Percentiles rank a stretch among this genome's conserved stretches.
These are phyloP conservation scores for Pseudococcus viburni DNA, from an alignment of 2,888 invertebrate genomes.

Conservation along the genomic window DNA sequence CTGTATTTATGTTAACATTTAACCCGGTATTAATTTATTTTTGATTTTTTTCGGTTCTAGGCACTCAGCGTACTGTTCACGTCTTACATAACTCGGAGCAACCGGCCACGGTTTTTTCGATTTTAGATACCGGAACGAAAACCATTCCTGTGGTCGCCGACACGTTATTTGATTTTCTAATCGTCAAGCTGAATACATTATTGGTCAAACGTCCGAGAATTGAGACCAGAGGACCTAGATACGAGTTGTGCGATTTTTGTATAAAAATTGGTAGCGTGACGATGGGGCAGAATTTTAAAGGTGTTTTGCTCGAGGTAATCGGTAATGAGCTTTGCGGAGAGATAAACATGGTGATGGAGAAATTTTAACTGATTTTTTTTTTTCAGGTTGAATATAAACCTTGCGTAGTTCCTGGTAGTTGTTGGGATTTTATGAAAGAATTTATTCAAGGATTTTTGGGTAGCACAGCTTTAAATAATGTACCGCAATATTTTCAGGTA, in stretches of 20 bases:
- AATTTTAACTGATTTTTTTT: background rate
- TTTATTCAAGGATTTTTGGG: slow-evolving; percentile 93
- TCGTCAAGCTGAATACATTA: slow-evolving; percentile 89
- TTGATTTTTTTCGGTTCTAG: background rate
- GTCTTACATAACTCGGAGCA: slow-evolving; percentile 97
- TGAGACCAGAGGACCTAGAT: slow-evolving; percentile 90
- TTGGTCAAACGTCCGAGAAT: slow-evolving; percentile 91
- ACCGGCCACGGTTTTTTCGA: slow-evolving; percentile 93
- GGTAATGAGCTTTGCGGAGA: background rate
- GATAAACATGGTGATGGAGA: background rate
- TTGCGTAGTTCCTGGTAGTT: slow-evolving; percentile 88
- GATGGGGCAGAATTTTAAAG: slow-evolving; percentile 93
- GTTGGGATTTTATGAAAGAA: slow-evolving; percentile 93
- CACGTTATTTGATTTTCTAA: slow-evolving; percentile 89
- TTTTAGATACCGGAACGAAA: slow-evolving; percentile 89
- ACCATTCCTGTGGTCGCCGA: slow-evolving; percentile 92
- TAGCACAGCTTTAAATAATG: slow-evolving; percentile 80
- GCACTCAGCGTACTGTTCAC: slow-evolving; percentile 84
- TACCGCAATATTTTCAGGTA: slow-evolving; percentile 80
- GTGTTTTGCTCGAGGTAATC: slow-evolving; percentile 88
- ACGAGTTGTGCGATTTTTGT: slow-evolving; percentile 91
- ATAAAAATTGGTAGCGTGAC: slow-evolving; percentile 94
- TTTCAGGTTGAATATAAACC: slow-evolving; percentile 89
- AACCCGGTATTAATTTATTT: background rate
- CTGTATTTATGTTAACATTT: background rate